Conservation (phyloP, 2,113 vertebrate genomes). For the Budorcas taxicolor region DNA sequence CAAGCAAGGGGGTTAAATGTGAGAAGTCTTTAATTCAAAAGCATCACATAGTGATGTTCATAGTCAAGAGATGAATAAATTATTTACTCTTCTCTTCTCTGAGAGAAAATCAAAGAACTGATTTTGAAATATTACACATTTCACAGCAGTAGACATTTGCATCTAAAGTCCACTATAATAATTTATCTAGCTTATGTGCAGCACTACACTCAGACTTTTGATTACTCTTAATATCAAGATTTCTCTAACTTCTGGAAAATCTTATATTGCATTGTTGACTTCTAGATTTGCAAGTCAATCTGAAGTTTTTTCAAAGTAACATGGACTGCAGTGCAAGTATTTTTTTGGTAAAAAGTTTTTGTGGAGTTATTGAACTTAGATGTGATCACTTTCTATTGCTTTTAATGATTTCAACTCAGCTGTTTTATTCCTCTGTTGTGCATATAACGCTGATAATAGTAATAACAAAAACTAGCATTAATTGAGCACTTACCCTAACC, state of each 20-base stretch:
- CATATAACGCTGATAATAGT: not conserved
- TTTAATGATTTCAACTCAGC: not conserved
- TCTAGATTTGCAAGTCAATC: not conserved
- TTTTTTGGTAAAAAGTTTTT: not conserved
- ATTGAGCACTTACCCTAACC: not conserved
- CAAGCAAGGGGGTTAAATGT: not conserved
- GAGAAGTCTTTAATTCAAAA: not conserved
- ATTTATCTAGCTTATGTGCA: not conserved
- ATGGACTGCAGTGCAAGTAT: not conserved
- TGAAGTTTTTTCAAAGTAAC: not conserved
- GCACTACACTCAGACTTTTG: not conserved
- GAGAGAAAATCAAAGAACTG: conserved; percentile 43
- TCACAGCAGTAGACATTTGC: not conserved
- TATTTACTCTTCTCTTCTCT: conserved; percentile 33
- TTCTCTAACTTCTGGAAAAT: not conserved
- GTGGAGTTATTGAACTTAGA: not conserved
- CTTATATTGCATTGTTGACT: not conserved
- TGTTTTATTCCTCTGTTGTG: not conserved
- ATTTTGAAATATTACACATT: conserved; percentile 39
- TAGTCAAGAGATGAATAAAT: conserved; percentile 38
- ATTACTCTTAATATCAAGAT: not conserved
- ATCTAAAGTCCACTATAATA: not conserved
- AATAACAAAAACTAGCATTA: not conserved
- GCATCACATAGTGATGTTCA: not conserved
- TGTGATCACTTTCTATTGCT: not conserved